Evolutionary conservation across 2,888 invertebrate species (phyloP).

Genomic region (Rhorus exstirpatorius): DNA sequence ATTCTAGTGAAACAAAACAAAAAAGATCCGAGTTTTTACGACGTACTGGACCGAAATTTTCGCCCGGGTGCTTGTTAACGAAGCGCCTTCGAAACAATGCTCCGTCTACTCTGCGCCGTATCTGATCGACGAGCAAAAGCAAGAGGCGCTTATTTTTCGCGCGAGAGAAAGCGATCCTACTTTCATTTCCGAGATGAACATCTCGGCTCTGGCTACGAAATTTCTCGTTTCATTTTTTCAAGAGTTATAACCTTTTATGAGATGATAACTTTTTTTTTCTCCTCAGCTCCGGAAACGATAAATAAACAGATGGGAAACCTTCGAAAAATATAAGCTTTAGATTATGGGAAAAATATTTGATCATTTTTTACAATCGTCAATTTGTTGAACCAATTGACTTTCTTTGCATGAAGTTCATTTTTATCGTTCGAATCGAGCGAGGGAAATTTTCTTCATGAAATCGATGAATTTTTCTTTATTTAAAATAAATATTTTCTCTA

Average conservation of each 20-base stretch:
- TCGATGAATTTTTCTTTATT: too few relatives aligned
- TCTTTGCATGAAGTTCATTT: background rate
- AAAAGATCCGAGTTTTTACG: conserved; percentile 38
- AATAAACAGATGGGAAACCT: too few relatives aligned
- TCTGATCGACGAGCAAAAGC: conserved; percentile 49
- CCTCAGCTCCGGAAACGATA: too few relatives aligned
- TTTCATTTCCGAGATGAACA: conserved; percentile 39
- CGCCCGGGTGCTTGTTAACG: conserved; percentile 54
- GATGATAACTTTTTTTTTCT: background rate
- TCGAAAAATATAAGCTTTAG: background rate
- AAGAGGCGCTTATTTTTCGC: conserved; percentile 26
- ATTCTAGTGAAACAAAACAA: conserved; percentile 9
- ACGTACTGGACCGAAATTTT: conserved; percentile 52
- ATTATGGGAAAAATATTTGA: too few relatives aligned
- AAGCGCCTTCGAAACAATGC: conserved; percentile 54
- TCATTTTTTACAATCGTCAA: too few relatives aligned
- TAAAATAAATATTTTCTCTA: background rate
- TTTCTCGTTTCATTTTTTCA: conserved; percentile 7
- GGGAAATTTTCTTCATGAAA: too few relatives aligned
- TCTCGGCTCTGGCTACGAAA: background rate
- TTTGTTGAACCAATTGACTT: too few relatives aligned
- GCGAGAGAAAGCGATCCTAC: background rate
- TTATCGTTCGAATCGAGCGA: too few relatives aligned
- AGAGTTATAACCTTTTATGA: background rate
- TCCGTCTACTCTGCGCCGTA: conserved; percentile 39